Base-by-base conservation (phyloP, 23 tunicate species). In the Phallusia fumigata region DNA sequence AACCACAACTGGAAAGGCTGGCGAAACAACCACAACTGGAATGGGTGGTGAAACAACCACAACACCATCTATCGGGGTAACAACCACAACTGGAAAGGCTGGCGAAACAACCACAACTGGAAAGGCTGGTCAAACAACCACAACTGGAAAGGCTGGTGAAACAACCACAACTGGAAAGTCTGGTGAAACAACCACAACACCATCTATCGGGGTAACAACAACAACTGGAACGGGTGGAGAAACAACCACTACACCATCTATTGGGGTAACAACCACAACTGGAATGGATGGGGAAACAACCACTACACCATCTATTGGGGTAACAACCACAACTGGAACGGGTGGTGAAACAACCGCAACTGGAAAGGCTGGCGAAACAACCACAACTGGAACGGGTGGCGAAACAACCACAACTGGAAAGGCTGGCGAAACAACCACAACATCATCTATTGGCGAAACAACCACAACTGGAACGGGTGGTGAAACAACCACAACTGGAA, bases 171-270 rank as follows among this genome's bases (percentile, higher is more conserved):
- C n/a, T n/a, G n/a, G n/a, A n/a, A n/a, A n/a, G n/a, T n/a, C n/a
- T n/a, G n/a, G n/a, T n/a, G n/a, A n/a, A n/a, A n/a, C 81, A 19
- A 88, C 88, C 84, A 83, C 87, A 6, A 16, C 82, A 11, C 36
- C 35, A 30, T 11, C 64, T 0, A 58, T 58, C 3, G 82, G 33
- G 8, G 69, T 15, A 0, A 50, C 65, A 22, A 65, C 84, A 77
- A 83, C 86, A 22, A 40, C 19, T 6, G 65, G 69, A 34, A 74
- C 6, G 72, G 82, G 52, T 53, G 81, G 58, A 32, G 84, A 50
- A 45, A 47, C 65, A 79, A 86, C 84, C 65, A 80, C 84, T 12
- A 19, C 73, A 0, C 65, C 77, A 24, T 78, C 76, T 52, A 87
- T 50, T 30, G 87, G 53, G 18, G 78, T 33, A 26, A 69, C 77